A percentile compares a stretch with the other conserved stretches of the same genome.
Conservation (phyloP, 2,888 invertebrate genomes). For the Artemia sinica region DNA sequence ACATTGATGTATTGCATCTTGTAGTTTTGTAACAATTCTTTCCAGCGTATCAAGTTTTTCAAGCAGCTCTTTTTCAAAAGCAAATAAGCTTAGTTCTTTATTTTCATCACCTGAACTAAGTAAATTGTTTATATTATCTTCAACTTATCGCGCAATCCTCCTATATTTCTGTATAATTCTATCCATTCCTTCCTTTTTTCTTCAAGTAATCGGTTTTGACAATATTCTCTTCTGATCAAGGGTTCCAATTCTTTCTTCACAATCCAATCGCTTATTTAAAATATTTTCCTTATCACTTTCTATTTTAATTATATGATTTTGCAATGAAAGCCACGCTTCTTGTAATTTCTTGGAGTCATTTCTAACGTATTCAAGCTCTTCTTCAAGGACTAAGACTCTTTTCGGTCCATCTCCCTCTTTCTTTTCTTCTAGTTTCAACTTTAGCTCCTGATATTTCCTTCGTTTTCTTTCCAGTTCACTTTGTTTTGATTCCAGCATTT, state of each 20-base stretch:
- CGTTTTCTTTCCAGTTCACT: neutral
- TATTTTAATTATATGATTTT: slow-evolving; percentile 1
- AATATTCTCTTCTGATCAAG: neutral
- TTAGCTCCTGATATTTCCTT: neutral
- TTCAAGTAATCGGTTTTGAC: neutral
- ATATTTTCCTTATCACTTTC: neutral
- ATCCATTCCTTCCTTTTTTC: neutral
- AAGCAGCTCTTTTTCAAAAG: neutral
- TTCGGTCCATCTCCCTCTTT: neutral
- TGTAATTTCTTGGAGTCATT: neutral
- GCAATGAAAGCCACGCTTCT: slow-evolving; percentile 7
- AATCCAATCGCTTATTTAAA: neutral
- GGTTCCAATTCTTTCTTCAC: neutral
- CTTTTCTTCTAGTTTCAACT: neutral
- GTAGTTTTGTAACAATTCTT: neutral
- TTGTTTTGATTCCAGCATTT: neutral
- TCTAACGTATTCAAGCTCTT: neutral
- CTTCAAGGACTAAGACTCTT: neutral
- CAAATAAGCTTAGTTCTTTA: neutral
- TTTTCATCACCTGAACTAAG: neutral
- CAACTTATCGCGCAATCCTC: neutral
- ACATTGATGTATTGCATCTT: neutral
- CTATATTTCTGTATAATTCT: neutral
- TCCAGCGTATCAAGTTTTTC: slow-evolving; percentile 2
- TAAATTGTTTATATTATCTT: neutral